Conservation (phyloP, 2,113 vertebrate species). For the Rhinolophus ferrumequinum region DNA sequence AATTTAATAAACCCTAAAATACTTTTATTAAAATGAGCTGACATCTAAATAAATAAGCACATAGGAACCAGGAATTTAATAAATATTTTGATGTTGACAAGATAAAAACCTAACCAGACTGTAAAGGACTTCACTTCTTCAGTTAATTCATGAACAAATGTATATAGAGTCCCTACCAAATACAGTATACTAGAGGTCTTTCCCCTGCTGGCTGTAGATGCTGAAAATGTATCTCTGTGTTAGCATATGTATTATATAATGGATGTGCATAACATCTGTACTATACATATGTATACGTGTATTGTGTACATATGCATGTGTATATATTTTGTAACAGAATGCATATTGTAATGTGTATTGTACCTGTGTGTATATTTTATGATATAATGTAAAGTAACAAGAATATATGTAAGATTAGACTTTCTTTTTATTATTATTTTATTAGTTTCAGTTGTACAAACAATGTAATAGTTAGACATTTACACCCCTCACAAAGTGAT, state of each 20-base stretch:
- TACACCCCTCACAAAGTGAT: too few relatives aligned
- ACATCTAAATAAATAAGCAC: neutral
- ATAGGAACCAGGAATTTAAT: neutral
- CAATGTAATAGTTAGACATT: too few relatives aligned
- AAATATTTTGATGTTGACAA: neutral
- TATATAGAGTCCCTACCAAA: neutral
- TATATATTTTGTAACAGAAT: neutral
- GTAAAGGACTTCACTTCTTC: conserved; percentile 1
- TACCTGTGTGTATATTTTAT: neutral
- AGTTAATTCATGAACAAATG: neutral
- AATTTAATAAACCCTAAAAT: conserved; percentile 6
- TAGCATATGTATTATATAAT: neutral
- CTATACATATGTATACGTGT: neutral
- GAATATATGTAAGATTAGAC: neutral
- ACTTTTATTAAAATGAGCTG: conserved; percentile 18
- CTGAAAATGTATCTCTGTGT: neutral
- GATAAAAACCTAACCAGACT: neutral
- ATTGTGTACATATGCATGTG: neutral
- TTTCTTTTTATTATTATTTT: too few relatives aligned
- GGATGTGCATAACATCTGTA: neutral
- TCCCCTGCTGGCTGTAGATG: neutral
- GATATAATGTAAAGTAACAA: neutral
- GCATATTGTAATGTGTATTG: neutral
- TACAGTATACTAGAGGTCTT: neutral
- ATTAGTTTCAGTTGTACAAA: too few relatives aligned